These are phyloP conservation scores for Pipa parva DNA, from an alignment of 2,113 vertebrate species.

Conservation along the genomic window DNA sequence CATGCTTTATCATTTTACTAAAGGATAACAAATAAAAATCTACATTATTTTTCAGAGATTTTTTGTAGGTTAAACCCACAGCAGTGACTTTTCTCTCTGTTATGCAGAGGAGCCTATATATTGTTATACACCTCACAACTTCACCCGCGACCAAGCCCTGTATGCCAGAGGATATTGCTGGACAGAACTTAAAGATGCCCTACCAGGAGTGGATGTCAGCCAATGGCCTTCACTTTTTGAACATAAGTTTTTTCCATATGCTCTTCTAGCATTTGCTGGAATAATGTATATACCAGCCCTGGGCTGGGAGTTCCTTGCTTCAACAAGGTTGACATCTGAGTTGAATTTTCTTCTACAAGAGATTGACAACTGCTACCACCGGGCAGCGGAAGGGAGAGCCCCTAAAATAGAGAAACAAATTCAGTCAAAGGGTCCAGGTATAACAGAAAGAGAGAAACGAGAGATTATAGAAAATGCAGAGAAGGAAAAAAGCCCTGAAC, in stretches of 20 bases:
- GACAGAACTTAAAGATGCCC: constrained; percentile 94
- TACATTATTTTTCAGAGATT: constrained; percentile 64
- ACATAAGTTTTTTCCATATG: constrained; percentile 97
- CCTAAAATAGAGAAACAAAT: constrained; percentile 99
- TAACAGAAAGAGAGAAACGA: constrained; percentile 85
- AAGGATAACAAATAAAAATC: not conserved
- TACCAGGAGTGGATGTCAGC: constrained; percentile 81
- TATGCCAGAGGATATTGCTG: constrained; percentile 98
- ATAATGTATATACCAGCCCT: constrained; percentile 97
- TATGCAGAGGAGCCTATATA: constrained; percentile 97
- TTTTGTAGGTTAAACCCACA: constrained; percentile 67
- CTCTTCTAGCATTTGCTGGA: constrained; percentile 92
- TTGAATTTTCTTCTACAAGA: constrained; percentile 98
- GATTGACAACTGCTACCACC: constrained; percentile 98
- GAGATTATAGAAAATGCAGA: constrained; percentile 98
- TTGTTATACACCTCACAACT: constrained; percentile 98
- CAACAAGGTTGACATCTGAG: constrained; percentile 95
- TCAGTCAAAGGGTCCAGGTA: constrained; percentile 94
- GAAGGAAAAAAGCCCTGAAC: constrained; percentile 97
- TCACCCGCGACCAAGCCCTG: constrained; percentile 97
- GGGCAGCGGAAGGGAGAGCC: constrained; percentile 91
- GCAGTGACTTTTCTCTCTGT: constrained; percentile 70
- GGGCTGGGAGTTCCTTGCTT: constrained; percentile 95
- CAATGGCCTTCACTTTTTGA: constrained; percentile 91
- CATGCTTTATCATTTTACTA: constrained; percentile 1